Conservation (phyloP, 2,113 vertebrate species). For the Maccullochella peelii region DNA sequence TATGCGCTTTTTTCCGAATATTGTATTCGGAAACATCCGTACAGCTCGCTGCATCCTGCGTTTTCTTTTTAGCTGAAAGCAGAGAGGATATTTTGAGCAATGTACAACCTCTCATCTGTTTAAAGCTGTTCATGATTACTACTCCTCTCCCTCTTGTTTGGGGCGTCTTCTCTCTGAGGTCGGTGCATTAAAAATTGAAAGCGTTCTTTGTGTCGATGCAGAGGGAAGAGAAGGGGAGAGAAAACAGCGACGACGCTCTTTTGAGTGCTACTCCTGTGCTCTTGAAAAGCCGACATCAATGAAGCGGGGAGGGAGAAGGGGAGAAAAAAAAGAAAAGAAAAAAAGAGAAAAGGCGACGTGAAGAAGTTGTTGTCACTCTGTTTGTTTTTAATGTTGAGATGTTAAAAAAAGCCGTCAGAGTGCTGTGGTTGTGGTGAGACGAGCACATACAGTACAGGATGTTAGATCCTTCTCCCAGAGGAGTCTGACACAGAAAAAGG, state of each 20-base stretch:
- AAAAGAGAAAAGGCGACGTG: constrained; percentile 47
- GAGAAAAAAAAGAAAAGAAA: too few species aligned
- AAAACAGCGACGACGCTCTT: constrained; percentile 40
- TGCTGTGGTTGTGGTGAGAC: constrained; percentile 47
- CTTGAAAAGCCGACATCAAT: constrained; percentile 70
- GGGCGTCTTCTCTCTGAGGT: constrained; percentile 61
- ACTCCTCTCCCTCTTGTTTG: constrained; percentile 60
- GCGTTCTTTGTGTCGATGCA: constrained; percentile 64
- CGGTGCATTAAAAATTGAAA: constrained; percentile 74
- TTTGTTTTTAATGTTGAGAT: constrained; percentile 70
- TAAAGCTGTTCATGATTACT: constrained; percentile 60
- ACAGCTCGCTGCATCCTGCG: constrained; percentile 10
- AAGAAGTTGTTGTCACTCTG: constrained; percentile 68
- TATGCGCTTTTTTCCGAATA: not conserved
- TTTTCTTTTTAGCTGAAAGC: constrained; percentile 14
- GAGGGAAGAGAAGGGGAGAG: constrained; percentile 22
- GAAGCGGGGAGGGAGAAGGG: not conserved
- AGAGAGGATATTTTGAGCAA: constrained; percentile 55
- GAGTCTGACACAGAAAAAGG: constrained; percentile 49
- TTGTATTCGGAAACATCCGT: not conserved
- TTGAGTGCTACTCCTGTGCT: constrained; percentile 66
- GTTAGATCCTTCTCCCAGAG: constrained; percentile 63
- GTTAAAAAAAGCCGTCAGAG: constrained; percentile 59
- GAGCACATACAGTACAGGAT: constrained; percentile 59
- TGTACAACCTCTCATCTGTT: constrained; percentile 58